Evolutionary conservation across 2,797 vertebrate genomes (phyloP), one percentile per base, ranked within the genome.

Genomic region (Uromys caudimaculatus): DNA sequence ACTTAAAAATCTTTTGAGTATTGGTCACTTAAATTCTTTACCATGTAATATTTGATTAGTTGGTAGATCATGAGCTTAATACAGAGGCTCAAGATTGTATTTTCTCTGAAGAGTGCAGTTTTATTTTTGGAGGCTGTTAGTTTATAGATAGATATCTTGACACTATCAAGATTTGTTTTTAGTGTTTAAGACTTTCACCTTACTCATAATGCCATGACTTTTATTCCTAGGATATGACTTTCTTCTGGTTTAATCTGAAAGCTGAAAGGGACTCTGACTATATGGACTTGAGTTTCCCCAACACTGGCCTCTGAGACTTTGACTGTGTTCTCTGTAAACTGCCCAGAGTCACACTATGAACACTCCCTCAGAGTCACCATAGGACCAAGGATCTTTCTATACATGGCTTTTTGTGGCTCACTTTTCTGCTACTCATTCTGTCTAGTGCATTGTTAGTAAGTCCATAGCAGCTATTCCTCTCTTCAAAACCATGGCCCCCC

Each of bases 51-150:
- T 93, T 90, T 67, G 47, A 19, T 69, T 76, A 23, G 50, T 87
- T 85, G 52, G 14, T 82, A 41, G 38, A n/a, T 81, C 16, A 35
- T 67, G 35, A 78, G 89, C 60, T 64, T 81, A 77, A 56, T 84
- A 91, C 60, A 78, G 67, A 86, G 52, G 44, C 35, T 89, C 47
- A 77, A 47, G 21, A 79, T 95, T 90, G 35, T 77, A 2, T 89
- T 86, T 14, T 73, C 32, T 90, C 32, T 79, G 54, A 94, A 75
- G 54, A 94, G 23, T 69, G 1, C 13, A 86, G 64, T 67, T 38
- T 78, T 41, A n/a, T 67, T 83, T 84, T 92, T 95, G 52, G 35
- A 94, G 86, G 12, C 73, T 87, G 9, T 96, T 91, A 58, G 76
- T 77, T 44, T 73, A 73, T 92, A 73, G 47, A 62, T 87, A 19